Base-by-base conservation (phyloP, 1,140 invertebrate genomes). In the Prorops nasuta region DNA sequence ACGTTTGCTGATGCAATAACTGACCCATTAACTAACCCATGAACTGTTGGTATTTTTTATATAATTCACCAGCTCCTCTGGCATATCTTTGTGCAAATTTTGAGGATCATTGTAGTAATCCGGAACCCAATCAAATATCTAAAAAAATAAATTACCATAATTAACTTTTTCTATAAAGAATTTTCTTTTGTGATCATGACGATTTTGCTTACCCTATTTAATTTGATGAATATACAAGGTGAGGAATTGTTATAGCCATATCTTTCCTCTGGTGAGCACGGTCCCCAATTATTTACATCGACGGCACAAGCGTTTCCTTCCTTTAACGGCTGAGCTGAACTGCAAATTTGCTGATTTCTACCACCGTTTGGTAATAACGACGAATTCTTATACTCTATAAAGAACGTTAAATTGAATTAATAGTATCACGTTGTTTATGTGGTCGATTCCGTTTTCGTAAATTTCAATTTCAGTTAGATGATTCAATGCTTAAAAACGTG, bases 191-290 rank as follows among this genome's bases (percentile, higher is more conserved):
- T 28, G 28, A 35, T 19, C 22, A 16, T 44, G 3, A 19, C 34
- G 17, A 45, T 43, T 79, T 81, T 63, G 67, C 69, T 79, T 71
- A 91, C 88, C 78, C 82, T 87, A 67, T 94, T 94, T n/a, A 95
- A 76, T 75, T 94, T 95, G 41, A 94, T 80, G 64, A 93, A 87
- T 55, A 95, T 75, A 72, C 92, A 95, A 0, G 92, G 92, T 7
- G 84, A 82, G 24, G 83, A 85, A 15, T 80, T 72, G 15, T 78
- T 74, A 64, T 85, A 96, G 1, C 91, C 89, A 63, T 88, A 95
- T 21, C 74, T 60, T 22, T 84, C 79, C 18, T 74, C 71, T 17
- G 73, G 70, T 1, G 83, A 81, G 64, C 92, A 96, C 16, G 79
- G 74, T 1, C 82, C 86, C 62, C 86, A 85, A 3, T 80, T 68